Percentiles rank a stretch among this genome's conserved stretches.
Conservation (phyloP, 2,113 vertebrate genomes). For the Tinamus guttatus region DNA sequence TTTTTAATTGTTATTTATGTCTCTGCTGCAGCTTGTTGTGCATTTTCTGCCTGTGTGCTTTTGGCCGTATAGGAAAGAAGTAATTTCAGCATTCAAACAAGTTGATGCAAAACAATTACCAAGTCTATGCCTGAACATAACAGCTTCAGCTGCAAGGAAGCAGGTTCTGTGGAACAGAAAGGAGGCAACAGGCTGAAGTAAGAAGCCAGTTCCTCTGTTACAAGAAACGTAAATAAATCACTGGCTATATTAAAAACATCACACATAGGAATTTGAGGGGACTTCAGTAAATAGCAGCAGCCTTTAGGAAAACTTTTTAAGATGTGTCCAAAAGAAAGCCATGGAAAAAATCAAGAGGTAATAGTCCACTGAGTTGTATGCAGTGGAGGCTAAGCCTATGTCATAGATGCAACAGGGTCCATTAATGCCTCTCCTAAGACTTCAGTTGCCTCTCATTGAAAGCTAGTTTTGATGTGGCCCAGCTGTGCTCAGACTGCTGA, state of each 20-base stretch:
- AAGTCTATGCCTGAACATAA: neutral
- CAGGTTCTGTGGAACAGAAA: neutral
- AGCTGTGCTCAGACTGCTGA: neutral
- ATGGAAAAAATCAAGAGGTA: neutral
- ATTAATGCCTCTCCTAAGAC: neutral
- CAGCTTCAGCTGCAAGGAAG: neutral
- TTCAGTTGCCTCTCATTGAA: neutral
- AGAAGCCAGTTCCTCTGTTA: neutral
- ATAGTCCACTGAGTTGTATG: neutral
- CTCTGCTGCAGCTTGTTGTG: neutral
- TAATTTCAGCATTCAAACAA: neutral
- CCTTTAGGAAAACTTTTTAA: neutral
- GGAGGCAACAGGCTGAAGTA: neutral
- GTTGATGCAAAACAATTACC: neutral
- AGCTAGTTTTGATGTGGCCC: neutral
- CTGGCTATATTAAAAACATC: neutral
- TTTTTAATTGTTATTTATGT: neutral
- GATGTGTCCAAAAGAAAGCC: neutral
- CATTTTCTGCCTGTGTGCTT: neutral
- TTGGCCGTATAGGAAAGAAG: neutral
- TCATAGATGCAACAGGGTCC: neutral
- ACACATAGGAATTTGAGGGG: neutral
- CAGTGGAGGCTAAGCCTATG: neutral
- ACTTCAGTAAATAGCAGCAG: neutral
- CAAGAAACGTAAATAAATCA: neutral